Base-by-base conservation (phyloP, 2,797 vertebrate genomes). In the Phoxinus dragarum region DNA sequence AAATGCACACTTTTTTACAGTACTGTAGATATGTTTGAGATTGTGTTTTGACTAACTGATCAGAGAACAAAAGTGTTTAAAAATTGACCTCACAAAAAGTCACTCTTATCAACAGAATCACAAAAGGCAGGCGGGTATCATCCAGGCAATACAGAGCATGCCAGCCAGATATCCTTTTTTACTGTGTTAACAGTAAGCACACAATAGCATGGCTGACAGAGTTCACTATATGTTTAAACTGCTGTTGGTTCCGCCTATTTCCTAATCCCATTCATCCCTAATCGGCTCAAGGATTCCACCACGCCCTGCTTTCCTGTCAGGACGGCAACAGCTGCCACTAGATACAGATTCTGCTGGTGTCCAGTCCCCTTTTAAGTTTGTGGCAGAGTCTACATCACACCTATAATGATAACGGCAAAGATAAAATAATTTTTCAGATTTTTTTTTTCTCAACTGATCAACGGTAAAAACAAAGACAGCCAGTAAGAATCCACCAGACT, bases 131-230 rank as follows among this genome's bases (percentile, higher is more conserved):
- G 94, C 92, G 91, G 91, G 96, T 92, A 87, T 98, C 90, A 90
- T 96, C 94, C 91, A 92, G 89, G 96, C 97, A 86, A 94, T 99
- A 91, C 97, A 98, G 89, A 95, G 97, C 77, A 98, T 96, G 68
- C 98, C 98, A 82, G 97, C 97, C 0, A 99, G 98, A 99, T 99
- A 99, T 99, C 98, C 97, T 99, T 98, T 91, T 6, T 40, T 56
- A 5, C 67, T 47, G 9, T 7, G 34, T 6, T 36, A 31, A 67
- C 27, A n/a, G 47, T 5, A 49, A 67, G 67, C 80, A 68, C 47
- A 38, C 31, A 69, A 38, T 74, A 49, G 40, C 21, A 31, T 52
- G 40, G 11, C 68, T 75, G 40, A 82, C 64, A 4, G n/a, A 82
- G 42, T 31, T 78, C 27, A 34, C 52, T 85, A 10, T 80, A 36